Base-by-base conservation (phyloP, 2,113 vertebrate species). In the Raja brachyura region DNA sequence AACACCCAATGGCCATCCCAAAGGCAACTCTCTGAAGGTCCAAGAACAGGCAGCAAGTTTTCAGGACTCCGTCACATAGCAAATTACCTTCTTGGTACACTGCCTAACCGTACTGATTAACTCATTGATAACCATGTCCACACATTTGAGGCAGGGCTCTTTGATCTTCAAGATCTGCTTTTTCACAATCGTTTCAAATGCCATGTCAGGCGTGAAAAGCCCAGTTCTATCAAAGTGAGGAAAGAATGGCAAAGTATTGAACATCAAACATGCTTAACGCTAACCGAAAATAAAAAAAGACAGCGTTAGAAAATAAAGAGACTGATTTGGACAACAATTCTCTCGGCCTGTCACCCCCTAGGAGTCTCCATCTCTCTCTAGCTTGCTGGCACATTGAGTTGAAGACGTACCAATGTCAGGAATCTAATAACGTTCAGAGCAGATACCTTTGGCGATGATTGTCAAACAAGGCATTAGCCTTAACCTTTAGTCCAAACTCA, bases 101-200 rank as follows among this genome's bases (percentile, higher is more conserved):
- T 99, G 98, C 96, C 98, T 99, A 99, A 99, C 98, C 78, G 98
- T 99, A 98, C 95, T 98, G 98, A 99, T 98, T 98, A 99, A 98
- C 96, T 99, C 99, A 96, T 98, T 98, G 97, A 99, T 99, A 97
- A 99, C 99, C 99, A 99, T 99, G 97, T 99, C 99, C 97, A 99
- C 98, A 96, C 99, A 99, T 98, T 99, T 99, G 97, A 99, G 97
- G 98, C 98, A 99, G 94, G 99, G 99, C 93, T 99, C 98, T 98
- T 98, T 99, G 96, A 97, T 99, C 98, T 99, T 99, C 98, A 97
- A 97, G 96, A 99, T 98, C 98, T 99, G 99, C 97, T 99, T 98
- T 98, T 99, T 99, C 98, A 99, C 99, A 98, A 99, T 99, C 97
- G 99, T 99, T 97, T 99, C 99, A 99, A 99, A 99, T 96, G 98